Percentiles rank a stretch among this genome's conserved stretches.
Evolutionary conservation across 2,888 invertebrate genomes (phyloP).

Genomic region (Limnephilus marmoratus): DNA sequence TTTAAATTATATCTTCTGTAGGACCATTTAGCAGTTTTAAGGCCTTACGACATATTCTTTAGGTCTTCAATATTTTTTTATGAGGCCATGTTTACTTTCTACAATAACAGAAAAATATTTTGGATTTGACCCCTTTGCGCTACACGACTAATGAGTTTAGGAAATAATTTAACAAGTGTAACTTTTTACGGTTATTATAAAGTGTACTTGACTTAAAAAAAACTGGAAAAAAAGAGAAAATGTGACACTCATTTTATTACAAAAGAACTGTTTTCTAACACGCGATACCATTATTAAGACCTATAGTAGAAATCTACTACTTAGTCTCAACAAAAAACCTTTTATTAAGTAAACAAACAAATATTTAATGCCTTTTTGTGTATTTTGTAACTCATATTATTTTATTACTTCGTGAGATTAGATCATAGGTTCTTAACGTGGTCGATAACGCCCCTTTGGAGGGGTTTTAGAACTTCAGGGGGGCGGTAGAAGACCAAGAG

Average conservation of each 20-base stretch:
- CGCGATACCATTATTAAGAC: neutral
- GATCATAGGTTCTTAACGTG: neutral
- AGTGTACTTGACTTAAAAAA: neutral
- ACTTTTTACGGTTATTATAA: neutral
- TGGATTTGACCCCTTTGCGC: neutral
- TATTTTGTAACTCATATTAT: neutral
- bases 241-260: neutral
- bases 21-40: too few species aligned
- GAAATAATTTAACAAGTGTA: neutral
- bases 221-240: neutral
- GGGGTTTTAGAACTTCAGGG: too few species aligned
- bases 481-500: too few species aligned
- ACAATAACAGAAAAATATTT: neutral
- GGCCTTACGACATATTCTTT: neutral
- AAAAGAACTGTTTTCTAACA: neutral
- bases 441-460: too few species aligned
- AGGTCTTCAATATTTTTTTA: too few species aligned
- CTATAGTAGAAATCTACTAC: neutral
- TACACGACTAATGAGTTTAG: neutral
- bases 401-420: neutral
- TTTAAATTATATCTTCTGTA: too few species aligned
- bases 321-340: neutral
- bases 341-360: neutral
- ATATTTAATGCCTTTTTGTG: neutral
- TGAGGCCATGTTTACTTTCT: too few species aligned